Percentiles rank a stretch among this genome's conserved stretches.
These are phyloP conservation scores for Polia nebulosa DNA, from an alignment of 2,888 invertebrate species.

Conservation along the genomic window DNA sequence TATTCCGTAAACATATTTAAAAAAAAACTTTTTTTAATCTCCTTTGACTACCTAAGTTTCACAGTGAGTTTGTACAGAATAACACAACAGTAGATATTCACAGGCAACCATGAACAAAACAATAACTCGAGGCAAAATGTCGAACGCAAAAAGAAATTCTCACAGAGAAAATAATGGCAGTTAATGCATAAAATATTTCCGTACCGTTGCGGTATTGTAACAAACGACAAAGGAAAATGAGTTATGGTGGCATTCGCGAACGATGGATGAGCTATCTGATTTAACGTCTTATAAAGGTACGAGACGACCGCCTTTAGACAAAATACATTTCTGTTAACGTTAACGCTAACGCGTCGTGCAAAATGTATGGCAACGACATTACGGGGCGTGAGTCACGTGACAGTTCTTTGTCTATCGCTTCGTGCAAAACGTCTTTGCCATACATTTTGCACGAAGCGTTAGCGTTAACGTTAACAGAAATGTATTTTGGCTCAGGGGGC, in stretches of 20 bases:
- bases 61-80: neutral
- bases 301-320: no score
- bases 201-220: constrained; percentile 21
- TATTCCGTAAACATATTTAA: neutral
- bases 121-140: constrained; percentile 15
- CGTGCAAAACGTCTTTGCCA: no score
- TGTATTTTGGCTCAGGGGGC: no score
- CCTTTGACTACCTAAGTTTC: neutral
- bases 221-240: constrained; percentile 44
- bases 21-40: neutral
- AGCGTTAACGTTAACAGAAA: no score
- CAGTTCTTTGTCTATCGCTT: no score
- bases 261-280: constrained; percentile 32
- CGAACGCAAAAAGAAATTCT: constrained; percentile 36
- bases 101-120: neutral
- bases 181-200: constrained; percentile 46
- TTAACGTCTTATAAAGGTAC: neutral
- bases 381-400: no score
- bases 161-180: constrained; percentile 36
- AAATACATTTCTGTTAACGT: no score
- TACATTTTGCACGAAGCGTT: no score
- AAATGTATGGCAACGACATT: no score
- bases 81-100: neutral
- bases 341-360: no score
- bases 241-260: constrained; percentile 39